Evolutionary conservation across 2,113 vertebrate genomes (phyloP).

Genomic region (Elephas maximus): DNA sequence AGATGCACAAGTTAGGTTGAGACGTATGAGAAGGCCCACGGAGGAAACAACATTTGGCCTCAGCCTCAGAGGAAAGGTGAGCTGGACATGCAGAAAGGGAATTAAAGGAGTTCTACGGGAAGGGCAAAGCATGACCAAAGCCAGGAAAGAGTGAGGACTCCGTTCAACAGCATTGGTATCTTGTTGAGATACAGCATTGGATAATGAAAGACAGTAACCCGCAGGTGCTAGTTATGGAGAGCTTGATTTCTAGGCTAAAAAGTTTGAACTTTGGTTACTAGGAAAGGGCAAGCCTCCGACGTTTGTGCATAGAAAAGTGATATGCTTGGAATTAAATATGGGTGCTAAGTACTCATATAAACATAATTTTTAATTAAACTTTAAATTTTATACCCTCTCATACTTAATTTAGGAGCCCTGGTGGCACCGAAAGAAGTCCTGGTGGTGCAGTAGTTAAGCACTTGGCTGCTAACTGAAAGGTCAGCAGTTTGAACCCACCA

Average conservation of each 20-base stretch:
- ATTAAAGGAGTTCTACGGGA: not conserved
- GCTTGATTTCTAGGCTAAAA: not conserved
- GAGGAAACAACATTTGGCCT: not conserved
- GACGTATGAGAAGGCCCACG: not conserved
- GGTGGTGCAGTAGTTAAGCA: not conserved
- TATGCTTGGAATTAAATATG: not conserved
- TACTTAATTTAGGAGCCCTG: constrained; percentile 8
- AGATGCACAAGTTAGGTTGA: not conserved
- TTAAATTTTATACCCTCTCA: constrained; percentile 1
- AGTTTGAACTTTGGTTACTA: not conserved
- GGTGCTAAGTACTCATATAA: not conserved
- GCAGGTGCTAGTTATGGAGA: not conserved
- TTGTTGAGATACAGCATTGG: not conserved
- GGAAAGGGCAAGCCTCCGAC: not conserved
- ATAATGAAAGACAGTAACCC: not conserved
- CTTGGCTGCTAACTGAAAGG: not conserved
- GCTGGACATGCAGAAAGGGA: not conserved
- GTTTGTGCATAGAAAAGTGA: constrained; percentile 5
- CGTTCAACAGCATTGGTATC: not conserved
- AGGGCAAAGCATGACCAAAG: not conserved
- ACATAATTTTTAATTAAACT: constrained; percentile 35
- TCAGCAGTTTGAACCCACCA: too few species aligned
- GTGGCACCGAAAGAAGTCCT: not conserved
- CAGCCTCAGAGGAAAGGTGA: not conserved
- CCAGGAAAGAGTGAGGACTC: not conserved